Base-by-base conservation (phyloP, 2,113 vertebrate species). In the Mobula hypostoma region DNA sequence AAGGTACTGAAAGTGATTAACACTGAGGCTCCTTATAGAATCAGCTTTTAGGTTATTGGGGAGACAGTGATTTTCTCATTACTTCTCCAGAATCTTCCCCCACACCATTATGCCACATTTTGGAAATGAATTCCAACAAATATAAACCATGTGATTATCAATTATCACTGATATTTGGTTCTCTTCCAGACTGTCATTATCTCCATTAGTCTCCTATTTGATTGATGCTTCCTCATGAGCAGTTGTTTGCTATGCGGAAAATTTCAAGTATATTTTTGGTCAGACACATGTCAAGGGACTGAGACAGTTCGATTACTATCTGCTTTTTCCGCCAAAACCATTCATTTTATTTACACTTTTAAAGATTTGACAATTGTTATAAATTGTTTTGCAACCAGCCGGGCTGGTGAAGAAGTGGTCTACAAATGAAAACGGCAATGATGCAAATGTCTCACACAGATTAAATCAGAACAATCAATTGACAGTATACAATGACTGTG, bases 381-480 rank as follows among this genome's bases (percentile, higher is more conserved):
- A 27, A 40, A 93, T 93, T 93, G 70, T 76, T 93, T 74, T n/a
- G 91, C 40, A 11, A 93, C 68, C 74, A n/a, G 17, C 68, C 56
- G 21, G 21, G 9, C 24, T 74, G 8, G 40, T 12, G 68, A 93
- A 29, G 66, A 92, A 72, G 5, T 63, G n/a, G 61, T 68, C 15
- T 19, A 90, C 61, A 66, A 90, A 90, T 90, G 85, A 66, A 61
- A 66, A 32, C 32, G 66, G 7, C 85, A 90, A 66, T 36, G 14
- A n/a, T 90, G 61, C 29, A 19, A 5, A 14, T 66, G 24, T 48
- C 90, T 93, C 70, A 74, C 6, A 27, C 70, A 29, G 70, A 93
- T 74, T 74, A 56, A 72, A 76, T 48, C 32, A 76, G 70, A 56
- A 72, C 40, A 29, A 76, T 93, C 91, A 72, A 93, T 93, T 93